Base-by-base conservation (phyloP, 1,140 invertebrate genomes). In the Aphis gossypii region DNA sequence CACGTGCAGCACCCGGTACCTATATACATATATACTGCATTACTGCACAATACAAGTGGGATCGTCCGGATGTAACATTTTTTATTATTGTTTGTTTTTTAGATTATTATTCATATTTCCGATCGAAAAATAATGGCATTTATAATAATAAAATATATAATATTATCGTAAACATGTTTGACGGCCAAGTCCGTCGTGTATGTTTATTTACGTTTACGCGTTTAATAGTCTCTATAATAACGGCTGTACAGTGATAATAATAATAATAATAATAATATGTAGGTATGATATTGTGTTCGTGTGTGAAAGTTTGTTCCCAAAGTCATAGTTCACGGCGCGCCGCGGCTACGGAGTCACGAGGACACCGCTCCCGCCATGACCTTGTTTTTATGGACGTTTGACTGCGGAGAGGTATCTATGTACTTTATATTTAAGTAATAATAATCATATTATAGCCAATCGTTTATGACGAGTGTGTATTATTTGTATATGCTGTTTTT, bases 321-420 rank as follows among this genome's bases (percentile, higher is more conserved):
- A 90, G 88, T 90, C 88, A 90, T 90, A 90, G 88, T 90, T 90
- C 88, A 90, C 88, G 60, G 60, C n/a, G 60, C 60, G 44, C 84
- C 44, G 41, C 23, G 9, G 41, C 38, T 14, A 41, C n/a, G 20
- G 88, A 90, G 48, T 90, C 88, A 90, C 88, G 88, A 44, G 84
- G 83, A 23, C 83, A 11, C 30, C 25, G n/a, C 18, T 30, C 18
- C 60, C 60, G 60, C 54, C 20, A 23, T 56, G 88, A 90, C 88
- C 48, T 90, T 56, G 88, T 90, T 90, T 89, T 38, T 41, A 90
- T n/a, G n/a, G 30, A 89, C 88, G 83, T 86, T 86, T 86, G 83
- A 51, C 46, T 30, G 56, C 9, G 56, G 30, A 1, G 56, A 60
- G 25, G 9, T 56, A 25, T 56, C 2, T 25, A 56, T 56, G 51